phyloP scores from a whole-genome alignment of 1,140 invertebrate species.

The Rhagoletis pomonella region DNA sequence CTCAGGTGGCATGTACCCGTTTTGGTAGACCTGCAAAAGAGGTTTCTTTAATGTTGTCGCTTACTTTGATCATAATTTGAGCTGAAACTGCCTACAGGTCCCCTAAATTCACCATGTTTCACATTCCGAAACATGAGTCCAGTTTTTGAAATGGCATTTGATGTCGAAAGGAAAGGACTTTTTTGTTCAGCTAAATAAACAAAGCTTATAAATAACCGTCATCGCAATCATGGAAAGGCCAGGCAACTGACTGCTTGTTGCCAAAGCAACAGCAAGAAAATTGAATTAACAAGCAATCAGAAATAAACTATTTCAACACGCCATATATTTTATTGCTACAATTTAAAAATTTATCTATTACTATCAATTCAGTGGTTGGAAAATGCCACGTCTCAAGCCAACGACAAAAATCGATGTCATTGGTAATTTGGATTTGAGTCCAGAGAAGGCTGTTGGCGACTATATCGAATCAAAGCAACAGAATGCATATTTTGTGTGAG shows the following conservation, averaged over 20 bases:
- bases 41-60: no score
- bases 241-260: neutral
- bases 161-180: no score
- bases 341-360: neutral
- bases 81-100: no score
- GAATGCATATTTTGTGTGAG: conserved; percentile 69
- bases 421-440: conserved; percentile 68
- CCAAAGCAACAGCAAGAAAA: neutral
- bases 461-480: conserved; percentile 67
- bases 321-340: neutral
- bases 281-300: neutral
- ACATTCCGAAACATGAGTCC: no score
- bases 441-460: conserved; percentile 68
- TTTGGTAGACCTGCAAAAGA: no score
- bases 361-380: neutral
- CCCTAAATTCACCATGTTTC: no score
- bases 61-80: no score
- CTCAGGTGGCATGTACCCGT: no score
- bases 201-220: no score
- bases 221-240: neutral
- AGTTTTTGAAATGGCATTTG: no score
- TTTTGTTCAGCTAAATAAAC: no score
- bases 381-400: conserved; percentile 71
- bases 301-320: neutral
- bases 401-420: conserved; percentile 70